Evolutionary conservation across 2,797 vertebrate species (phyloP).

Genomic region (Sphaeramia orbicularis): DNA sequence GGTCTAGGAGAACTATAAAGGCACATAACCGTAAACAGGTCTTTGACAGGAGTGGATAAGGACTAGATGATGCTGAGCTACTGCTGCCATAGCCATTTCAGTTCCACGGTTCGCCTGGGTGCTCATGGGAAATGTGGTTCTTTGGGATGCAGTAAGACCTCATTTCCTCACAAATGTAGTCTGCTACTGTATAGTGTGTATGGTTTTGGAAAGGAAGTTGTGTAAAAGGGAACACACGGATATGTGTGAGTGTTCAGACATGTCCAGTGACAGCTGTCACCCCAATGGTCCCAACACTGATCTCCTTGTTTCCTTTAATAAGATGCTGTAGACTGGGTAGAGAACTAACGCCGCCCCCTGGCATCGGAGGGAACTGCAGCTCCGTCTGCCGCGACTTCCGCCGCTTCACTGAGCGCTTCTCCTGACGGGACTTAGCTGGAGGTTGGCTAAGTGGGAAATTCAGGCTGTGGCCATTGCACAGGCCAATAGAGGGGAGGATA

Average conservation of each 20-base stretch:
- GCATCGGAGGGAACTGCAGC: conserved; percentile 80
- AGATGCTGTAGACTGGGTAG: conserved; percentile 94
- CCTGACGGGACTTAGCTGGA: conserved; percentile 88
- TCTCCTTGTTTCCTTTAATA: conserved; percentile 95
- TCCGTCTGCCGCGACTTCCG: conserved; percentile 87
- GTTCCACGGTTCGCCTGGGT: conserved; percentile 70
- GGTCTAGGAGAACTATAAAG: conserved; percentile 90
- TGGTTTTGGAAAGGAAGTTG: conserved; percentile 23
- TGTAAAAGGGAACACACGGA: conserved; percentile 16
- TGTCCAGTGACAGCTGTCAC: conserved; percentile 92
- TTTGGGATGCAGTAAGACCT: conserved; percentile 58
- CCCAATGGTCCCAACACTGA: conserved; percentile 91
- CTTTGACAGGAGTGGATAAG: conserved; percentile 80
- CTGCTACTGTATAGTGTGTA: conserved; percentile 49
- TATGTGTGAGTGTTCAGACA: conserved; percentile 81
- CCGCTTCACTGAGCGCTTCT: conserved; percentile 92
- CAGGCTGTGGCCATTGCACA: conserved; percentile 89
- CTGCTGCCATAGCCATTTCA: conserved; percentile 80
- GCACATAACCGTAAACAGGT: conserved; percentile 96
- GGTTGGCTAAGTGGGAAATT: conserved; percentile 80
- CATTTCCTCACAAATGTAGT: conserved; percentile 27
- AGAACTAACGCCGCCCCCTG: conserved; percentile 79
- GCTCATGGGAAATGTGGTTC: conserved; percentile 65
- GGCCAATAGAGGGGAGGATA: conserved; percentile 68
- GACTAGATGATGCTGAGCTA: conserved; percentile 47